Conservation (phyloP, 2,888 invertebrate genomes). For the Micropterix aruncella region DNA sequence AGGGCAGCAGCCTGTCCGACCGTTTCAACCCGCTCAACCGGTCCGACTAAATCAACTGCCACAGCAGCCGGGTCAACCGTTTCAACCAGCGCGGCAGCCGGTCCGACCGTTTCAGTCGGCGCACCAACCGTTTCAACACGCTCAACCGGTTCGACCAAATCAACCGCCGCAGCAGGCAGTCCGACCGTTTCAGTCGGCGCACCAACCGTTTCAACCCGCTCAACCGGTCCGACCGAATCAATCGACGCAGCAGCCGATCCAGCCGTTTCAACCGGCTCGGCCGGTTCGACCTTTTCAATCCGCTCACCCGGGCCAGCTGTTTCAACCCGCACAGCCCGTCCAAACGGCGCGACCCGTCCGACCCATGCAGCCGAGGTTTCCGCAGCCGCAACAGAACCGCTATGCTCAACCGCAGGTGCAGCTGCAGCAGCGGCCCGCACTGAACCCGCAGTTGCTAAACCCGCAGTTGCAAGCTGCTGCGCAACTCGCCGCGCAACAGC, state of each 20-base stretch:
- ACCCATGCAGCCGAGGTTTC: not conserved
- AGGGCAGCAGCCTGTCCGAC: not conserved
- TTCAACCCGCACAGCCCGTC: conserved; percentile 1
- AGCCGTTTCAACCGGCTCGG: not conserved
- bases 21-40: not conserved
- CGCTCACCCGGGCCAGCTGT: too few species aligned
- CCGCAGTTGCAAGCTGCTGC: too few species aligned
- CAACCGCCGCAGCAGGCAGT: not conserved
- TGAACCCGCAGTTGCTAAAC: too few species aligned
- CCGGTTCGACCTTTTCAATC: too few species aligned
- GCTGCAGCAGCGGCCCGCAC: not conserved
- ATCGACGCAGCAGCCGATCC: conserved; percentile 1
- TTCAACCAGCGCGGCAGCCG: not conserved
- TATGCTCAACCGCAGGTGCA: not conserved
- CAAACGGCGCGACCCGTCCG: not conserved
- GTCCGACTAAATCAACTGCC: conserved; percentile 1
- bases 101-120: too few species aligned
- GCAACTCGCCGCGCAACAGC: too few species aligned
- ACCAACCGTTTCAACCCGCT: not conserved
- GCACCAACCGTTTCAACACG: too few species aligned
- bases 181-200: not conserved
- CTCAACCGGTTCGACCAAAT: conserved; percentile 1
- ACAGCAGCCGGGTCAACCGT: not conserved
- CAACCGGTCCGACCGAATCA: not conserved
- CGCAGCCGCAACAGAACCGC: not conserved